These are phyloP conservation scores for Anthonomus grandis DNA, from an alignment of 1,140 invertebrate genomes.

Conservation along the genomic window DNA sequence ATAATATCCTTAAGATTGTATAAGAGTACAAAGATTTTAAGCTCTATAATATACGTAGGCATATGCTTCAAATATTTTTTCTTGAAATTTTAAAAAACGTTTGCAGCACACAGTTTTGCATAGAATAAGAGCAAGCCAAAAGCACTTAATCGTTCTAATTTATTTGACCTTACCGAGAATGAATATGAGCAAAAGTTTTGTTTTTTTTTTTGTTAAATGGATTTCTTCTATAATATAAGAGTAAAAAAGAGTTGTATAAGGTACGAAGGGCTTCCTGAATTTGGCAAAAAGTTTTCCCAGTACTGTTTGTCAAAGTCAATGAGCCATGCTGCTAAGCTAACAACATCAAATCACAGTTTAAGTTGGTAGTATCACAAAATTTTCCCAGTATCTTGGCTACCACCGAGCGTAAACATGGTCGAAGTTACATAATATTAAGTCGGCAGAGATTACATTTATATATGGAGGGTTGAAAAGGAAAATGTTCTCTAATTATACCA, in stretches of 20 bases:
- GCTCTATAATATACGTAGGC: too few relatives aligned
- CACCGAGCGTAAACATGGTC: slow-evolving; percentile 44
- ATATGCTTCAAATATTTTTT: too few relatives aligned
- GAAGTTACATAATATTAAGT: slow-evolving; percentile 28
- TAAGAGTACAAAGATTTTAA: too few relatives aligned
- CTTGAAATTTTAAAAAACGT: too few relatives aligned
- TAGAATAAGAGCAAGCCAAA: too few relatives aligned
- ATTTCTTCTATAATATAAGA: too few relatives aligned
- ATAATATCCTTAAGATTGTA: too few relatives aligned
- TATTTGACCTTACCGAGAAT: too few relatives aligned
- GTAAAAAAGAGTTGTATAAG: slow-evolving; percentile 28
- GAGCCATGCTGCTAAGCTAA: slow-evolving; percentile 29
- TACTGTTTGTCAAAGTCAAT: slow-evolving; percentile 41
- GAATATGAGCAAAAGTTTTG: slow-evolving; percentile 21
- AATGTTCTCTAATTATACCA: slow-evolving; percentile 11
- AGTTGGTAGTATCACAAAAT: slow-evolving; percentile 49
- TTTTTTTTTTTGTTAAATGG: too few relatives aligned
- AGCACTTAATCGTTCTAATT: too few relatives aligned
- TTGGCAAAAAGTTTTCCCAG: slow-evolving; percentile 47
- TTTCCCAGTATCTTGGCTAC: slow-evolving; percentile 49
- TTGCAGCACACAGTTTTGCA: too few relatives aligned
- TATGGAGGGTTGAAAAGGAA: slow-evolving; percentile 8
- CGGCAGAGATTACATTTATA: too few relatives aligned
- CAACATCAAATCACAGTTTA: slow-evolving; percentile 44
- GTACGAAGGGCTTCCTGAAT: slow-evolving; percentile 29